Evolutionary conservation across 2,113 vertebrate species (phyloP).

Genomic region (Tapirus terrestris): DNA sequence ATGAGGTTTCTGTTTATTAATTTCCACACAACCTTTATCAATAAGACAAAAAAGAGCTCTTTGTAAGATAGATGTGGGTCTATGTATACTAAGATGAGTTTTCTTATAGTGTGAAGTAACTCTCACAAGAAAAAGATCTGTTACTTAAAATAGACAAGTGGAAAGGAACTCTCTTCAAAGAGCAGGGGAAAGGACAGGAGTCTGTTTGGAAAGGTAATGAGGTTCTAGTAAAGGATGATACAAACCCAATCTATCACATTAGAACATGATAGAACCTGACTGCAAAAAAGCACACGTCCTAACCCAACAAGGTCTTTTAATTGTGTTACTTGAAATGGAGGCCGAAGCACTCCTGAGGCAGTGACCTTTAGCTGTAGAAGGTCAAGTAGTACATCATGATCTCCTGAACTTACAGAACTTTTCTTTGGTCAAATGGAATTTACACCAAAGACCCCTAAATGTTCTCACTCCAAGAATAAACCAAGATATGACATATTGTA

Average conservation of each 20-base stretch:
- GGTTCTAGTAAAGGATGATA: neutral
- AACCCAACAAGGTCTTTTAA: neutral
- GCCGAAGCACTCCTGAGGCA: neutral
- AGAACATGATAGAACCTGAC: neutral
- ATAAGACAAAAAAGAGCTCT: neutral
- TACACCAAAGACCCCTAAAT: neutral
- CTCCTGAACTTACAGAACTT: neutral
- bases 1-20: no score
- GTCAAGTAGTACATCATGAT: neutral
- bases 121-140: neutral
- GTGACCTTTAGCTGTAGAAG: neutral
- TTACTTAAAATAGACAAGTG: neutral
- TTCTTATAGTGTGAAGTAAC: neutral
- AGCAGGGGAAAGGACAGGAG: neutral
- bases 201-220: neutral
- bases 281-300: neutral
- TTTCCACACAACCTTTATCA: neutral
- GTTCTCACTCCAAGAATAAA: neutral
- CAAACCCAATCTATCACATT: neutral
- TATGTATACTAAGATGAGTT: neutral
- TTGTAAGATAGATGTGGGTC: neutral
- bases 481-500: neutral
- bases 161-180: neutral
- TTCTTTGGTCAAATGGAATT: neutral
- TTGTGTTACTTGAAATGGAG: neutral